These are phyloP conservation scores for Desmodus rotundus DNA, from an alignment of 2,113 vertebrate genomes.

Conservation along the genomic window DNA sequence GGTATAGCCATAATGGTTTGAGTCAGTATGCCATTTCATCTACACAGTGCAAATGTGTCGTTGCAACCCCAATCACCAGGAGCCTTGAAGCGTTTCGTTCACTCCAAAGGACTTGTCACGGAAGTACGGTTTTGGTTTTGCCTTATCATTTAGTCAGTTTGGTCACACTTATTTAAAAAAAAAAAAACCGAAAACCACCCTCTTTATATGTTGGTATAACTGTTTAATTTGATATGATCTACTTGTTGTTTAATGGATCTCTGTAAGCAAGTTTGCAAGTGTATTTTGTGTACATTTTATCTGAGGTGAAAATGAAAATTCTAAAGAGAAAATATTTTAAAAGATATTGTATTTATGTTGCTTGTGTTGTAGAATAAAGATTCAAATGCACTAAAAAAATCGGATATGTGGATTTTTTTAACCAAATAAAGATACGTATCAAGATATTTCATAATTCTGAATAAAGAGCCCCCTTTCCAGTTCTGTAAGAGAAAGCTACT, in stretches of 20 bases:
- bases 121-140: slow-evolving; percentile 61
- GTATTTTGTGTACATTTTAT: slow-evolving; percentile 87
- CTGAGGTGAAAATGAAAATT: slow-evolving; percentile 77
- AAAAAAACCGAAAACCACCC: slow-evolving; percentile 50
- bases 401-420: slow-evolving; percentile 11
- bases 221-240: slow-evolving; percentile 75
- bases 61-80: slow-evolving; percentile 70
- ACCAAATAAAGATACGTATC: background rate
- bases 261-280: slow-evolving; percentile 81
- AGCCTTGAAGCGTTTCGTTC: slow-evolving; percentile 59
- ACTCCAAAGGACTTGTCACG: slow-evolving; percentile 68
- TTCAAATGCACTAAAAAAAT: slow-evolving; percentile 73
- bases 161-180: slow-evolving; percentile 29
- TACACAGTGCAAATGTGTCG: slow-evolving; percentile 44
- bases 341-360: slow-evolving; percentile 85
- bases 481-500: background rate
- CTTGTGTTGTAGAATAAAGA: slow-evolving; percentile 90
- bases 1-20: slow-evolving; percentile 62
- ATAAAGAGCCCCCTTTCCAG: background rate
- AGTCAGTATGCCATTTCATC: slow-evolving; percentile 65
- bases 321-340: slow-evolving; percentile 86
- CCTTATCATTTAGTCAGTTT: slow-evolving; percentile 31
- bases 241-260: slow-evolving; percentile 74
- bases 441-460: background rate
- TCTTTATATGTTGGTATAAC: slow-evolving; percentile 64